These are phyloP conservation scores for Leptonema lineaticorne DNA, from an alignment of 1,140 invertebrate species.

Conservation along the genomic window DNA sequence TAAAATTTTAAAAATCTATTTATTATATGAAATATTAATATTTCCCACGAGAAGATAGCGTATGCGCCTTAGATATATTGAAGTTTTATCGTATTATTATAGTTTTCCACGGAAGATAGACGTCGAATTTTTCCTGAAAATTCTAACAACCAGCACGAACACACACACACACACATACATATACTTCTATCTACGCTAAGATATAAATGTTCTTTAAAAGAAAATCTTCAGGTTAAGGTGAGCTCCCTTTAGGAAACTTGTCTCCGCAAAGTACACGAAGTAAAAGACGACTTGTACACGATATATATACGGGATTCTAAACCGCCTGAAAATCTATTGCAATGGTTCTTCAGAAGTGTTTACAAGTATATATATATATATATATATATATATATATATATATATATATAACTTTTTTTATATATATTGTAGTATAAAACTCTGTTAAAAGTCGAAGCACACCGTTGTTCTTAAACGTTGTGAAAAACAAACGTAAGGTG, in stretches of 20 bases:
- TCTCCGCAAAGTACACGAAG: no score
- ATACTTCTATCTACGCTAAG: no score
- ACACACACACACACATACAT: no score
- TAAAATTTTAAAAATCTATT: no score
- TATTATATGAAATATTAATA: no score
- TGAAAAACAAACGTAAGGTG: background rate
- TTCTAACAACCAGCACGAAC: no score
- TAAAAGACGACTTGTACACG: slow-evolving; percentile 3
- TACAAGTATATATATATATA: no score
- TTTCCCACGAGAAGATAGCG: no score
- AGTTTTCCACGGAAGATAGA: background rate
- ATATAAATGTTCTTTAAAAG: no score
- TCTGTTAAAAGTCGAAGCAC: slow-evolving; percentile 8
- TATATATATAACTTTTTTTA: no score
- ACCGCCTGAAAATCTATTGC: slow-evolving; percentile 8
- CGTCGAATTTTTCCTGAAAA: background rate
- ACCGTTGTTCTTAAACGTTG: slow-evolving; percentile 7
- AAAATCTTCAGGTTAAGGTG: slow-evolving; percentile 2
- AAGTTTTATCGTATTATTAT: background rate
- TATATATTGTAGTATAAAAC: no score
- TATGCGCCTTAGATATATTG: slow-evolving; percentile 15
- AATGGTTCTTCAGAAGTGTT: slow-evolving; percentile 2
- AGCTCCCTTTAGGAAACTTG: background rate
- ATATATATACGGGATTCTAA: background rate
- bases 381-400: no score